These are phyloP conservation scores for Leuciscus idus DNA, from an alignment of 2,113 vertebrate species.

Conservation along the genomic window DNA sequence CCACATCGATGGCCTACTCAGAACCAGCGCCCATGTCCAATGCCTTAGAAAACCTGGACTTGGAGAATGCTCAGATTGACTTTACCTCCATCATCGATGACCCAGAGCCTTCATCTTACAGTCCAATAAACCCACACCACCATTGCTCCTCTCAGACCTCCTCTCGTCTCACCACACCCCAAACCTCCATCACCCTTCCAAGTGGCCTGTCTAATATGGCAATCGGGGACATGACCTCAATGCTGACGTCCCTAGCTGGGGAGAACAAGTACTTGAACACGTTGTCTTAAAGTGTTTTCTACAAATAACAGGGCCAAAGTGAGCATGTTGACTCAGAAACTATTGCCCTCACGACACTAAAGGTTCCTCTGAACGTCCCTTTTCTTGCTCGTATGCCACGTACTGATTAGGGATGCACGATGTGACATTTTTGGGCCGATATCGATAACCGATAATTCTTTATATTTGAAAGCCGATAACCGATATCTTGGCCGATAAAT, in stretches of 20 bases:
- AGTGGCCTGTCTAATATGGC: slow-evolving; percentile 91
- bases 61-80: slow-evolving; percentile 96
- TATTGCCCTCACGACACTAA: slow-evolving; percentile 66
- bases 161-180: slow-evolving; percentile 79
- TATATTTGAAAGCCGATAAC: too few species aligned
- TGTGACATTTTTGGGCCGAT: too few species aligned
- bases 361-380: slow-evolving; percentile 64
- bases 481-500: too few species aligned
- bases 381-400: slow-evolving; percentile 12
- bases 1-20: slow-evolving; percentile 76
- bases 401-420: neutral
- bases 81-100: slow-evolving; percentile 95
- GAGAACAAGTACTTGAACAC: slow-evolving; percentile 95
- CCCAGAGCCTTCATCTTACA: slow-evolving; percentile 78
- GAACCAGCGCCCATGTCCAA: slow-evolving; percentile 84
- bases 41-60: slow-evolving; percentile 91
- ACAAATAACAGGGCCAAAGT: neutral
- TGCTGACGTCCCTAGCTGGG: slow-evolving; percentile 90
- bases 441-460: too few species aligned
- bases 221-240: slow-evolving; percentile 94
- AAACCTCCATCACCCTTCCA: slow-evolving; percentile 71
- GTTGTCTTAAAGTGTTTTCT: slow-evolving; percentile 75
- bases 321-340: neutral
- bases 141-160: slow-evolving; percentile 76
- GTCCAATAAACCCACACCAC: slow-evolving; percentile 72